These are phyloP conservation scores for Agrilus planipennis DNA, from an alignment of 1,140 invertebrate genomes.

Conservation along the genomic window DNA sequence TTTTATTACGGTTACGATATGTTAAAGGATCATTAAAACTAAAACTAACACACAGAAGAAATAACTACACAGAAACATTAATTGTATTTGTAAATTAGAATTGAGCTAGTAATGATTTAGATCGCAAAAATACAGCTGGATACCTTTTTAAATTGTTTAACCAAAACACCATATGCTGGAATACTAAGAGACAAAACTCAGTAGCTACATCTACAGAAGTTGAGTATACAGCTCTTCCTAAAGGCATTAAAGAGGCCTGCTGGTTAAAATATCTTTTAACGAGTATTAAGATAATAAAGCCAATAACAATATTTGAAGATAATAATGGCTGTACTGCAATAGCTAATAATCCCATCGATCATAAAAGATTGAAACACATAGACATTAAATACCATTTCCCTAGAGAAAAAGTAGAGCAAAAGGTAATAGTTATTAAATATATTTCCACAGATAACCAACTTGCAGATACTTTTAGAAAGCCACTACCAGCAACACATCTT, in stretches of 20 bases:
- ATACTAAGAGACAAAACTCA: conserved; percentile 15
- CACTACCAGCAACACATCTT: too few species aligned
- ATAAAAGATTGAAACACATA: conserved; percentile 18
- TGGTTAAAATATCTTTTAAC: conserved; percentile 19
- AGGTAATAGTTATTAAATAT: conserved; percentile 14
- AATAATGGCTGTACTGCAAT: not conserved
- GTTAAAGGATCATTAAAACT: conserved; percentile 5
- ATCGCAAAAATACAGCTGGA: conserved; percentile 32
- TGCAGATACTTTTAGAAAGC: conserved; percentile 23
- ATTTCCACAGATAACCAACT: conserved; percentile 15
- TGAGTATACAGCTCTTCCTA: conserved; percentile 21
- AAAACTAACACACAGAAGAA: conserved; percentile 1
- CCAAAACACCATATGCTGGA: conserved; percentile 9
- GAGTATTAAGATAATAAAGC: conserved; percentile 2
- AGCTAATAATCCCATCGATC: not conserved
- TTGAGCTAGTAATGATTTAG: conserved; percentile 24
- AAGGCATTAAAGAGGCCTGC: conserved; percentile 14
- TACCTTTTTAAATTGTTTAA: conserved; percentile 20
- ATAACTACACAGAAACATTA: conserved; percentile 6
- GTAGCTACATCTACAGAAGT: conserved; percentile 28
- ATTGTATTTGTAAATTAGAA: conserved; percentile 30
- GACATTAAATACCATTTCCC: conserved; percentile 18
- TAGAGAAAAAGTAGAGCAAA: conserved; percentile 13
- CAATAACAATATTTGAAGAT: conserved; percentile 1
- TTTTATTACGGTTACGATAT: conserved; percentile 20